A percentile compares a stretch with the other conserved stretches of the same genome.
Conservation (phyloP, 2,888 invertebrate genomes). For the Phaonia tiefii region DNA sequence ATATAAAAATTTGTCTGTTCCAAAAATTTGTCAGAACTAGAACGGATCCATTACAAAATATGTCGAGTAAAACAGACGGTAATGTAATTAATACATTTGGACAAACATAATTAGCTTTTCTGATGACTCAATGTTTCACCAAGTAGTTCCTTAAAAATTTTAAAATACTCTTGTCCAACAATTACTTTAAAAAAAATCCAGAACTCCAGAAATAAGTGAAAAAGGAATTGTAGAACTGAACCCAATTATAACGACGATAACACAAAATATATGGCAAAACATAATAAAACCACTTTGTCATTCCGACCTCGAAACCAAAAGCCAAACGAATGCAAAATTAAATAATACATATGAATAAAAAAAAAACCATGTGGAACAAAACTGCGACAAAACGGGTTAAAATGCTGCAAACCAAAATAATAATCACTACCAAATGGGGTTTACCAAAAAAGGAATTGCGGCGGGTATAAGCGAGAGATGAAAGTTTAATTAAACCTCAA, state of each 20-base stretch:
- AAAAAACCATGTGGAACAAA: not conserved
- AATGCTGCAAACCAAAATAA: slow-evolving; percentile 42
- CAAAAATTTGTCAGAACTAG: too few relatives aligned
- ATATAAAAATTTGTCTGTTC: too few relatives aligned
- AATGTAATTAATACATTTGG: too few relatives aligned
- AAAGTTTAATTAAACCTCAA: slow-evolving; percentile 52
- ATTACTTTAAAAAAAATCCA: too few relatives aligned
- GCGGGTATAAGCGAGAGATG: slow-evolving; percentile 3
- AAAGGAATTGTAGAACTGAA: slow-evolving; percentile 10
- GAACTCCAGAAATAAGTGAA: too few relatives aligned
- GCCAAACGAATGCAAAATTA: not conserved
- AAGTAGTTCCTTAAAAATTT: too few relatives aligned
- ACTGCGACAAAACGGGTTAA: slow-evolving; percentile 42
- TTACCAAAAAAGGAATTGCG: slow-evolving; percentile 34
- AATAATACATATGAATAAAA: not conserved
- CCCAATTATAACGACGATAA: slow-evolving; percentile 47
- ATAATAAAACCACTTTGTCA: slow-evolving; percentile 13
- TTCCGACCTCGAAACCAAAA: slow-evolving; percentile 14
- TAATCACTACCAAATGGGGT: slow-evolving; percentile 22
- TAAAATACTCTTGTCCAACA: too few relatives aligned
- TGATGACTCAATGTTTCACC: too few relatives aligned
- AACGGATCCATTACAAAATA: too few relatives aligned
- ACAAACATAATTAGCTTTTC: too few relatives aligned
- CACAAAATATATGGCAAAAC: slow-evolving; percentile 1
- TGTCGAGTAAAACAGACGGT: too few relatives aligned